These are phyloP conservation scores for Hyla sarda DNA, from an alignment of 2,113 vertebrate genomes.

Conservation along the genomic window DNA sequence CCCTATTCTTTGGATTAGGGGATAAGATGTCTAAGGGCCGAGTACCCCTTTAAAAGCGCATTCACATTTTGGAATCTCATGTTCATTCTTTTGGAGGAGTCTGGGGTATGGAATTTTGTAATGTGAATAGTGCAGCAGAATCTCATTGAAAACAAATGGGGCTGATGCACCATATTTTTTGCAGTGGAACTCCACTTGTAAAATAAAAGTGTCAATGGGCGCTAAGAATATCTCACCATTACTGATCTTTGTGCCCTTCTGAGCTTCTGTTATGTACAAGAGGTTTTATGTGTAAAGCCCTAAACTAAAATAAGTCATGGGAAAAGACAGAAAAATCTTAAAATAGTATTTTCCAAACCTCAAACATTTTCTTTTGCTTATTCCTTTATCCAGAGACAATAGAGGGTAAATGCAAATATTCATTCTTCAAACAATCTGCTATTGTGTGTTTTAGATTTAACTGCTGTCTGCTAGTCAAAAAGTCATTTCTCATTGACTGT, in stretches of 20 bases:
- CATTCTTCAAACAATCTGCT: slow-evolving; percentile 15
- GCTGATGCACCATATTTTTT: no score
- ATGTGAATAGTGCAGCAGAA: no score
- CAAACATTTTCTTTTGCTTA: slow-evolving; percentile 42
- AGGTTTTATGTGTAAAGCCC: background rate
- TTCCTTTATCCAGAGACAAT: slow-evolving; percentile 25
- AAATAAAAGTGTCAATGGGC: no score
- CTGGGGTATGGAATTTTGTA: no score
- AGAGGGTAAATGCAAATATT: slow-evolving; percentile 27
- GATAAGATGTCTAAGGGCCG: no score
- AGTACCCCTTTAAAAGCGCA: no score
- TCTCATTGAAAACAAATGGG: no score
- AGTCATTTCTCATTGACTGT: background rate
- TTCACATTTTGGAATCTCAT: no score
- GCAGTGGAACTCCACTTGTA: no score
- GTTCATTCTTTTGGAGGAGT: no score
- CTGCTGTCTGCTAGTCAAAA: background rate
- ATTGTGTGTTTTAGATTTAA: slow-evolving; percentile 29
- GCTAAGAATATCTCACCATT: background rate
- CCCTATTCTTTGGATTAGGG: no score
- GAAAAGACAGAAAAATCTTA: slow-evolving; percentile 19
- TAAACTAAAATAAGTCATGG: slow-evolving; percentile 34
- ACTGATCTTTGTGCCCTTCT: background rate
- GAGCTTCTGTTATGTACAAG: background rate
- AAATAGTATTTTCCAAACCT: slow-evolving; percentile 47